These are phyloP conservation scores for Platynereis dumerilii DNA, from an alignment of 2,888 invertebrate genomes.

Conservation along the genomic window DNA sequence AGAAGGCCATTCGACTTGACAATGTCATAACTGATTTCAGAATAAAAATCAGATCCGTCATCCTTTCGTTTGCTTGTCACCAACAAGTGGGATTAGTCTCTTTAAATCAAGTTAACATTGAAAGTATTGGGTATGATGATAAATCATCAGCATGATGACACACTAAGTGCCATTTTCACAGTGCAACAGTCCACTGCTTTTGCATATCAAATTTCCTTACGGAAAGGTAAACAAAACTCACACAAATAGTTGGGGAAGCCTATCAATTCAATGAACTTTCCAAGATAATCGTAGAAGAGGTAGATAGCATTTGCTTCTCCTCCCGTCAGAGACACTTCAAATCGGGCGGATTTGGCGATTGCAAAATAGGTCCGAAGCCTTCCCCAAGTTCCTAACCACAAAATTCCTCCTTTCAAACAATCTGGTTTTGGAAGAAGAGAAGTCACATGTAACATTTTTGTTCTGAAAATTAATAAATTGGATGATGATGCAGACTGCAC, in stretches of 20 bases:
- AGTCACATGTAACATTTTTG: background rate
- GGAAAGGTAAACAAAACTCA: too few species aligned
- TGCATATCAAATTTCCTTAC: too few species aligned
- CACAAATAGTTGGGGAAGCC: constrained; percentile 18
- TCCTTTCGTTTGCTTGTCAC: too few species aligned
- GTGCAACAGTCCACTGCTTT: too few species aligned
- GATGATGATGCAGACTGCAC: background rate
- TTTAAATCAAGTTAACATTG: too few species aligned
- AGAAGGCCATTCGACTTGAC: too few species aligned
- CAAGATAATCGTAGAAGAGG: constrained; percentile 14
- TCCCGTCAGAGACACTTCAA: constrained; percentile 17
- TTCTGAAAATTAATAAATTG: background rate
- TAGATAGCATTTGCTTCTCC: constrained; percentile 15
- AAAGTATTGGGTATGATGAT: too few species aligned
- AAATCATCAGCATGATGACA: too few species aligned
- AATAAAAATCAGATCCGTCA: too few species aligned
- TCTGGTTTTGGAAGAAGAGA: constrained; percentile 13
- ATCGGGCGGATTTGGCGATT: background rate
- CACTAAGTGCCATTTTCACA: too few species aligned
- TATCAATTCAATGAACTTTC: constrained; percentile 17
- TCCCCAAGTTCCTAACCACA: constrained; percentile 17
- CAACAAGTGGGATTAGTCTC: too few species aligned
- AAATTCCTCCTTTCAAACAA: constrained; percentile 8
- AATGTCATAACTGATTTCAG: too few species aligned
- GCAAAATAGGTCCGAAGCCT: constrained; percentile 4